phyloP scores from a whole-genome alignment of 1,140 invertebrate genomes.

The Sinella curviseta region DNA sequence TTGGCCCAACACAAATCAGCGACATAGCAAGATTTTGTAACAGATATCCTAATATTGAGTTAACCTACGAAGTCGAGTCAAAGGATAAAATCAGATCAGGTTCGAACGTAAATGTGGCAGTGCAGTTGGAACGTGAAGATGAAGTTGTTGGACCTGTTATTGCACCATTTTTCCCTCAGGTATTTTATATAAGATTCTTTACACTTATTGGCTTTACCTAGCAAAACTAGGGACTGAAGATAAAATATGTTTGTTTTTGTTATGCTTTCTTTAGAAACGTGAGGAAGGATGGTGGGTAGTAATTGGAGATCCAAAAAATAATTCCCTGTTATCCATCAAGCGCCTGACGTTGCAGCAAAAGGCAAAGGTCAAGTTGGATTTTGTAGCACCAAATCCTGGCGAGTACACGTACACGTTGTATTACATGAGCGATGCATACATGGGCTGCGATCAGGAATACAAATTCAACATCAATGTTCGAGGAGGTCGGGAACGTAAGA shows the following conservation, averaged over 20 bases:
- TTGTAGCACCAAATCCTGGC: conserved; percentile 81
- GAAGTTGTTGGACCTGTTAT: conserved; percentile 95
- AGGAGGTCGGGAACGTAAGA: conserved; percentile 55
- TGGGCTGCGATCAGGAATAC: conserved; percentile 97
- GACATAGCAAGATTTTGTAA: conserved; percentile 99
- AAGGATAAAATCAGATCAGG: conserved; percentile 78
- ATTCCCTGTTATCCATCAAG: conserved; percentile 95
- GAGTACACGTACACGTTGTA: conserved; percentile 91
- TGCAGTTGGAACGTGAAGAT: conserved; percentile 92
- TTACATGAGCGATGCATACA: conserved; percentile 98
- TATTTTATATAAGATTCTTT: too few relatives aligned
- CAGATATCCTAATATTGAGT: conserved; percentile 97
- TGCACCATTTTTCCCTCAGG: conserved; percentile 95
- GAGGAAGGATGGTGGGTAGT: conserved; percentile 99
- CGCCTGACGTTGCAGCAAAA: conserved; percentile 89
- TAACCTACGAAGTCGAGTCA: conserved; percentile 86
- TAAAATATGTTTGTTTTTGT: conserved; percentile 13
- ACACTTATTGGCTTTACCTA: conserved; percentile 30
- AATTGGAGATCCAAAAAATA: conserved; percentile 91
- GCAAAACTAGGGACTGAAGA: conserved; percentile 16
- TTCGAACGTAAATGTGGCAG: conserved; percentile 80
- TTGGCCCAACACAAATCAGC: conserved; percentile 85
- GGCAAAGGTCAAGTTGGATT: conserved; percentile 92
- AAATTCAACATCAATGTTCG: conserved; percentile 79
- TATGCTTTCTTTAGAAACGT: conserved; percentile 71